phyloP scores from a whole-genome alignment of 92 coral and sea anemone genomes.

The Palythoa grandis region DNA sequence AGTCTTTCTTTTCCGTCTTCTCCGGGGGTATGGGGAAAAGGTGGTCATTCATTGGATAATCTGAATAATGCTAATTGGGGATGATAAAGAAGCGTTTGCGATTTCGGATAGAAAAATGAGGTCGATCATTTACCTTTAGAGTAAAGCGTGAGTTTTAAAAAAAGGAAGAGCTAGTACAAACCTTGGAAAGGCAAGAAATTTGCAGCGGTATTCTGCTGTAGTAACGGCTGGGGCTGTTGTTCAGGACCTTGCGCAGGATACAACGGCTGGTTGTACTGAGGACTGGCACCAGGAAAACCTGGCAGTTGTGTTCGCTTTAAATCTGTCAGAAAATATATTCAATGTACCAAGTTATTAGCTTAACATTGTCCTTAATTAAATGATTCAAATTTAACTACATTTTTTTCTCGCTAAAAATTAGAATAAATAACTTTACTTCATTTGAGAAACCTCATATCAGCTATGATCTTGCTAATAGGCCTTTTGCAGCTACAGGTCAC shows the following conservation, averaged over 20 bases:
- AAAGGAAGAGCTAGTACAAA: neutral
- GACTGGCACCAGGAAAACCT: slow-evolving; percentile 2
- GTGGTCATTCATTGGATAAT: no score
- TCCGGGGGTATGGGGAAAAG: no score
- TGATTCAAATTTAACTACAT: neutral
- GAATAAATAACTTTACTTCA: no score
- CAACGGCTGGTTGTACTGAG: slow-evolving; percentile 1
- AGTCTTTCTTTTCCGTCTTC: no score
- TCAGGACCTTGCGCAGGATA: slow-evolving; percentile 4
- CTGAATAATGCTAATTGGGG: no score
- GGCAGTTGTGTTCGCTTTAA: slow-evolving; percentile 33
- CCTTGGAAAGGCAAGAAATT: slow-evolving; percentile 65
- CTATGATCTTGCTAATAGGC: neutral
- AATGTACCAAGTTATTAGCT: neutral
- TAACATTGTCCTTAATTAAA: no score
- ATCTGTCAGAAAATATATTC: neutral
- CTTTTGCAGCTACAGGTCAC: neutral
- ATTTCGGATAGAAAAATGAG: no score
- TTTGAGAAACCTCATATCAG: neutral
- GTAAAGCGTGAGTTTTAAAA: neutral
- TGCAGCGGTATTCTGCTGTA: slow-evolving; percentile 61
- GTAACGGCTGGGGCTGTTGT: slow-evolving; percentile 36
- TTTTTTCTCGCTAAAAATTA: neutral
- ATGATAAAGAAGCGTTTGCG: no score
- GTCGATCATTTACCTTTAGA: no score